Evolutionary conservation across 2,797 vertebrate genomes (phyloP), one percentile per base, ranked within the genome.

Genomic region (Cyprinodon diabolis): DNA sequence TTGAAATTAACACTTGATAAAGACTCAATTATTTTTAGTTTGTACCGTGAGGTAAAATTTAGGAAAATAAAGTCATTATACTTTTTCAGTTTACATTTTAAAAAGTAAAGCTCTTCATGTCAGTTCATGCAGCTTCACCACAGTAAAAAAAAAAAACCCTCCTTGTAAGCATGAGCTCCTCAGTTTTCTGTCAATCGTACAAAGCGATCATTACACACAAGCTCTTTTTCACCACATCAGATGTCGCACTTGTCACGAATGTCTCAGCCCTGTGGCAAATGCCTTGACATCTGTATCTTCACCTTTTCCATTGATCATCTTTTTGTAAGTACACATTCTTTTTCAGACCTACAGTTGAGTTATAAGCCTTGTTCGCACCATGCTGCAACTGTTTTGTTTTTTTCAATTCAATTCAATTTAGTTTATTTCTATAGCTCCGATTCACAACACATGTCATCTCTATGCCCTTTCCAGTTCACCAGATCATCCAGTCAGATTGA

Each of bases 191-290:
- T 60, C 40, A 3, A 78, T 43, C 54, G 57, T 66, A 57, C 55
- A 69, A 75, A 78, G 78, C 2, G 14, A 75, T 79, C 70, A 79
- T 82, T 79, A 76, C 58, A 56, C 11, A 49, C 68, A 49, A 49
- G 15, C 13, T 68, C 37, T 72, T 68, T 40, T 56, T 66, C 65
- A 30, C 73, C 63, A 45, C 25, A 6, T 75, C 74, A 77, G 17
- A 74, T 77, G 79, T 83, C 79, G 77, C 12, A 56, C 66, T 21
- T 67, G 74, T 85, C 81, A 77, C 13, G 51, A 58, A 65, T 79
- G 82, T 75, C 77, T 71, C 57, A n/a, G 56, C 47, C 51, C 75
- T 55, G 25, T 13, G 11, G 63, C 45, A 79, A 76, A 80, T 70
- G 76, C 60, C 55, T 56, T 47, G 49, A 63, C 58, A 45, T 77